Conservation (phyloP, 2,888 invertebrate genomes). For the Ichneumon xanthorius region DNA sequence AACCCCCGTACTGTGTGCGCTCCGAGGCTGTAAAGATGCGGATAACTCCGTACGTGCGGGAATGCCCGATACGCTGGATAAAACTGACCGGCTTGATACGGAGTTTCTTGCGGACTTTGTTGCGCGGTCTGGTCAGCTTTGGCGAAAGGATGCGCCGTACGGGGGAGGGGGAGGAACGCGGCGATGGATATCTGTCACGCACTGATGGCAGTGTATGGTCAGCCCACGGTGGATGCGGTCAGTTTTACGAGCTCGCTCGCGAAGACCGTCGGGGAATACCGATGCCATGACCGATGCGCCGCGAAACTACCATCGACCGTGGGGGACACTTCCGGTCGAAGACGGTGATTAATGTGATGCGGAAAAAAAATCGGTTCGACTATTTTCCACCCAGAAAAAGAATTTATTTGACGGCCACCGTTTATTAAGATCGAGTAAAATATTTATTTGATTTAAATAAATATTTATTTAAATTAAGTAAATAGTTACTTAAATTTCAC, state of each 20-base stretch:
- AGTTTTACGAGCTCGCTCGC: slow-evolving; percentile 37
- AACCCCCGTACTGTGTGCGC: neutral
- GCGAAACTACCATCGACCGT: neutral
- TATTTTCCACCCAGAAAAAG: no score
- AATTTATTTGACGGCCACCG: no score
- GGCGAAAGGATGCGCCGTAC: slow-evolving; percentile 2
- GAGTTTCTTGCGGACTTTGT: slow-evolving; percentile 10
- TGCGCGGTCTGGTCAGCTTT: neutral
- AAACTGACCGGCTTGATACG: slow-evolving; percentile 14
- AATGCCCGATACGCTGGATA: slow-evolving; percentile 8
- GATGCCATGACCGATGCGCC: slow-evolving; percentile 4
- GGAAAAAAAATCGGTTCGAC: neutral
- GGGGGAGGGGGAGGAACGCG: neutral
- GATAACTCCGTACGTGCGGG: slow-evolving; percentile 11
- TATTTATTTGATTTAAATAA: no score
- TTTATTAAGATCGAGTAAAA: no score
- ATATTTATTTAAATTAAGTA: no score
- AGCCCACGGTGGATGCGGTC: slow-evolving; percentile 26
- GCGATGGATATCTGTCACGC: slow-evolving; percentile 47
- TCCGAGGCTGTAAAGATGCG: neutral
- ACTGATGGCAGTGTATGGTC: slow-evolving; percentile 21
- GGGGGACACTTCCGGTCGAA: slow-evolving; percentile 28
- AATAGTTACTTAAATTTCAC: no score
- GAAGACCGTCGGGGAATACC: slow-evolving; percentile 30
- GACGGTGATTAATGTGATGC: slow-evolving; percentile 12